These are phyloP conservation scores for Buceros bicornis DNA, from an alignment of 2,797 vertebrate genomes.

Conservation along the genomic window DNA sequence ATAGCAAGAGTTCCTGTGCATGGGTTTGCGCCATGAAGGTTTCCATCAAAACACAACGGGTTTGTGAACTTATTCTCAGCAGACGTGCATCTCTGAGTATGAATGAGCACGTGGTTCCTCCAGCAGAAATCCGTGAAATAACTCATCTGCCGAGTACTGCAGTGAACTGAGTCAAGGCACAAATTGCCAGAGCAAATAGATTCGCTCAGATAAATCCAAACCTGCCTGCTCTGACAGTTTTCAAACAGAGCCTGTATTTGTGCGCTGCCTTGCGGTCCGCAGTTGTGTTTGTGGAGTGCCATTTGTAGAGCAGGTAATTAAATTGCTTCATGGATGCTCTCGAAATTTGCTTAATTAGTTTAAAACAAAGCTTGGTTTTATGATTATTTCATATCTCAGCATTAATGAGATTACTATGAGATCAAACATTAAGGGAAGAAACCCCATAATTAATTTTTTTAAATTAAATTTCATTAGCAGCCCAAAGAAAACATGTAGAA, in stretches of 20 bases:
- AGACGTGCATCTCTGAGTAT: not conserved
- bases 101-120: not conserved
- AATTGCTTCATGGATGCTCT: not conserved
- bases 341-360: not conserved
- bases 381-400: not conserved
- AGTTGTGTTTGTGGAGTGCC: not conserved
- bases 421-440: not conserved
- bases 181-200: not conserved
- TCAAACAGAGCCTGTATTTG: not conserved
- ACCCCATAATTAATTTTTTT: not conserved
- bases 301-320: not conserved
- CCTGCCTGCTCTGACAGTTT: not conserved
- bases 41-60: not conserved
- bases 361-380: not conserved
- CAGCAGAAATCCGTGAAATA: not conserved
- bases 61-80: not conserved
- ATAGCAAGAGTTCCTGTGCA: not conserved
- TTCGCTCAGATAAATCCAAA: not conserved
- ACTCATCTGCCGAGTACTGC: not conserved
- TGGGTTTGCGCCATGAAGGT: not conserved
- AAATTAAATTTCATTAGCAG: not conserved
- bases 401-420: not conserved
- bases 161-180: not conserved
- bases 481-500: not conserved
- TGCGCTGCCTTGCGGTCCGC: not conserved